Percentiles rank a stretch among this genome's conserved stretches.
phyloP scores from a whole-genome alignment of 1,140 invertebrate genomes.

The Drosophila virilis region DNA sequence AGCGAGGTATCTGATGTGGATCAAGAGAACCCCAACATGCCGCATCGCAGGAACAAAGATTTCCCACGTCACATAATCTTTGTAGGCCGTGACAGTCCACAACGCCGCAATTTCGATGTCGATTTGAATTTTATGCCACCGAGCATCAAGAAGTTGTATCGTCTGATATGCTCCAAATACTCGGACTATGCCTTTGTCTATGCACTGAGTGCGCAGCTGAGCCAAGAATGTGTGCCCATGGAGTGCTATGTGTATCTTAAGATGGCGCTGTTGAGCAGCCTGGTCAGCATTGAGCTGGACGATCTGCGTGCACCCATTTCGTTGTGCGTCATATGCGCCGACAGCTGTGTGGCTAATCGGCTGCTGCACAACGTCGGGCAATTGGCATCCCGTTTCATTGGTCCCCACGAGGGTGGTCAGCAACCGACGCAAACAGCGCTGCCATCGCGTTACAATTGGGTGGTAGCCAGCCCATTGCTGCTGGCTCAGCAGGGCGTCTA shows the following conservation, averaged over 20 bases:
- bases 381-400: conserved; percentile 69
- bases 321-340: conserved; percentile 61
- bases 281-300: conserved; percentile 60
- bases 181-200: conserved; percentile 79
- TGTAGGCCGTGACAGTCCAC: neutral
- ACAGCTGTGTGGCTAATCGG: conserved; percentile 51
- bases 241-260: conserved; percentile 73
- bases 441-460: conserved; percentile 54
- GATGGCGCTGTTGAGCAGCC: conserved; percentile 69
- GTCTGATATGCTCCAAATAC: conserved; percentile 46
- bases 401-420: conserved; percentile 56
- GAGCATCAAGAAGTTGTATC: conserved; percentile 53
- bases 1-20: neutral
- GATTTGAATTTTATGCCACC: conserved; percentile 58
- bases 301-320: conserved; percentile 66
- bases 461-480: conserved; percentile 63
- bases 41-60: neutral
- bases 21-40: neutral
- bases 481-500: conserved; percentile 73
- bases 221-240: conserved; percentile 73
- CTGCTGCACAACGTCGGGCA: conserved; percentile 61
- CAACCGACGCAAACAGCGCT: conserved; percentile 24
- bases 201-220: conserved; percentile 62
- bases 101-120: neutral
- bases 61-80: conserved; percentile 6